Percentiles rank a stretch among this genome's conserved stretches.
Evolutionary conservation across 1,140 invertebrate species (phyloP).

Genomic region (Papilio machaon): DNA sequence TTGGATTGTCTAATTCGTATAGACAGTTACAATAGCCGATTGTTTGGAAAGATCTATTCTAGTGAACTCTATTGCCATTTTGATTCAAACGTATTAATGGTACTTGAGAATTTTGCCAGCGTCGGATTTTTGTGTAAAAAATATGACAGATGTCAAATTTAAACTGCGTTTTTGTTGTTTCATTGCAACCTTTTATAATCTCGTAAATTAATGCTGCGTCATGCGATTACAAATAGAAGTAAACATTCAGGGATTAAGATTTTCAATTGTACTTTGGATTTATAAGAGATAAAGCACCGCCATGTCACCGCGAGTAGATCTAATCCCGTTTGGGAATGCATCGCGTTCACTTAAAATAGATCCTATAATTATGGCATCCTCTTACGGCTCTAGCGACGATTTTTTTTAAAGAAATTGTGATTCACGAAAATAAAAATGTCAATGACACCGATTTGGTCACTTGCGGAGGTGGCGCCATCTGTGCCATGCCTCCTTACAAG

Average conservation of each 20-base stretch:
- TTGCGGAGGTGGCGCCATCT: constrained; percentile 34
- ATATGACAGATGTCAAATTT: neutral
- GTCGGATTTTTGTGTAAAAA: neutral
- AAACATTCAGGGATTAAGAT: neutral
- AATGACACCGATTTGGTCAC: constrained; percentile 29
- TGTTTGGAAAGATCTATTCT: neutral
- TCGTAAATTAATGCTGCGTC: neutral
- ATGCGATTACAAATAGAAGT: neutral
- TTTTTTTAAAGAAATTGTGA: constrained; percentile 23
- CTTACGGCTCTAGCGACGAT: constrained; percentile 2
- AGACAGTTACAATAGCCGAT: neutral
- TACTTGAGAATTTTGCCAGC: neutral
- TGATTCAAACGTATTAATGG: neutral
- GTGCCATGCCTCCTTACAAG: neutral
- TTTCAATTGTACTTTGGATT: constrained; percentile 6
- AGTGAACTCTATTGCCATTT: neutral
- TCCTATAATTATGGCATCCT: constrained; percentile 21
- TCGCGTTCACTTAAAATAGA: neutral
- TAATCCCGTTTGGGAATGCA: constrained; percentile 18
- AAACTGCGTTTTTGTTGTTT: neutral
- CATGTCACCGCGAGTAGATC: constrained; percentile 3
- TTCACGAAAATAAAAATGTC: constrained; percentile 35
- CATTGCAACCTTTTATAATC: neutral
- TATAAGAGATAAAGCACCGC: neutral
- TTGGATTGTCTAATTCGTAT: constrained; percentile 18